These are phyloP conservation scores for Catocala sponsa DNA, from an alignment of 2,888 invertebrate species.

Conservation along the genomic window DNA sequence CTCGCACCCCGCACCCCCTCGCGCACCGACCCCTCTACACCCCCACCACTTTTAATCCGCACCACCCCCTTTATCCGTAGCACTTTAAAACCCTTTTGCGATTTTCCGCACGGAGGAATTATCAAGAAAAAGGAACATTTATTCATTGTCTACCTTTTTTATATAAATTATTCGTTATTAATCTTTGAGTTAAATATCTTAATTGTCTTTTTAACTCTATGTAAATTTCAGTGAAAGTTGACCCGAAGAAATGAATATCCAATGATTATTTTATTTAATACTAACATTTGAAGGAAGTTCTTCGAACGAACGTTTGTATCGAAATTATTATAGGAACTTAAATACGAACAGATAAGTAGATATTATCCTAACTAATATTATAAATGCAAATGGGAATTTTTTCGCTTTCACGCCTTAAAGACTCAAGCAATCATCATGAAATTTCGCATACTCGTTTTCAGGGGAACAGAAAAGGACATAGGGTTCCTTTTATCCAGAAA, in stretches of 20 bases:
- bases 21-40: conserved; percentile 34
- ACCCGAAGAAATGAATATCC: conserved; percentile 18
- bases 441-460: too few species aligned
- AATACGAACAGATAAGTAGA: too few species aligned
- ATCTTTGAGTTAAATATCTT: conserved; percentile 52
- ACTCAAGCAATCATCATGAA: too few species aligned
- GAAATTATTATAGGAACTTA: too few species aligned
- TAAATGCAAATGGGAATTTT: too few species aligned
- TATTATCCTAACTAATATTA: too few species aligned
- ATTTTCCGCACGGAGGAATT: conserved; percentile 80
- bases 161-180: conserved; percentile 46
- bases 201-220: conserved; percentile 35
- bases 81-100: conserved; percentile 86
- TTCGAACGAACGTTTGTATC: neutral
- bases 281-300: neutral
- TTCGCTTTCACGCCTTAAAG: too few species aligned
- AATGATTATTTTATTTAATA: conserved; percentile 2
- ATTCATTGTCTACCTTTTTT: conserved; percentile 68
- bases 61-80: conserved; percentile 72
- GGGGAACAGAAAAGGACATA: too few species aligned
- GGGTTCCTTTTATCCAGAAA: too few species aligned
- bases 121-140: conserved; percentile 76
- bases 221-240: conserved; percentile 18
- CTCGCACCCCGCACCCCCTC: conserved; percentile 61
- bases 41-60: conserved; percentile 77